A percentile compares a stretch with the other conserved stretches of the same genome.
phyloP scores from a whole-genome alignment of 2,113 vertebrate genomes.

The Diadophis punctatus region DNA sequence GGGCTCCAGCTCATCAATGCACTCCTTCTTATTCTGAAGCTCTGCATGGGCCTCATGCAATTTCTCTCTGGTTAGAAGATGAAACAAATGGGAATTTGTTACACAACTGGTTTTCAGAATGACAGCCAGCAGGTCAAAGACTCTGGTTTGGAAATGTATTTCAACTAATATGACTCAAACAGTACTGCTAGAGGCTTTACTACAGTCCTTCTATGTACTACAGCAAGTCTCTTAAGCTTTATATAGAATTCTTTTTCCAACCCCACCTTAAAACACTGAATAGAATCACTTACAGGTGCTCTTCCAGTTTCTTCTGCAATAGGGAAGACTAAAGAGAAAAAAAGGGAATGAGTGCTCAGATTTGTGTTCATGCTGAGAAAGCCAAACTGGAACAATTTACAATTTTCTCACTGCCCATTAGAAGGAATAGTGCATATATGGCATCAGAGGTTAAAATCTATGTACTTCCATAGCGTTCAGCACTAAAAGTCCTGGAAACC shows the following conservation, averaged over 20 bases:
- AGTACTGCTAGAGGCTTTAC: background rate
- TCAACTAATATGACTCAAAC: background rate
- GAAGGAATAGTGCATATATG: background rate
- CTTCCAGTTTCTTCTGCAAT: conserved; percentile 85
- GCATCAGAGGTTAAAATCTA: background rate
- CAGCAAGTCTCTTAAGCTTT: background rate
- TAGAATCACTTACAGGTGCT: conserved; percentile 83
- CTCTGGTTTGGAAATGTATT: too few species aligned
- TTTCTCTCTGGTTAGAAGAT: conserved; percentile 72
- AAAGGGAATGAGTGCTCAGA: background rate
- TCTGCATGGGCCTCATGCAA: conserved; percentile 85
- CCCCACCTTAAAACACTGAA: background rate
- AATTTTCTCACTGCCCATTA: background rate
- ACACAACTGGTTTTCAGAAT: background rate
- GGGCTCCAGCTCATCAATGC: conserved; percentile 84
- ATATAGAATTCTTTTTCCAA: background rate
- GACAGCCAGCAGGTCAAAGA: background rate
- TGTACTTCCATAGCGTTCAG: background rate
- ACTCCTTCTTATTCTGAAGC: conserved; percentile 85
- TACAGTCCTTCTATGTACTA: background rate
- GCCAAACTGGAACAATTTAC: background rate
- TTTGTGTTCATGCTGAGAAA: background rate
- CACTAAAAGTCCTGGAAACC: background rate
- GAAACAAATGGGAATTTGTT: background rate
- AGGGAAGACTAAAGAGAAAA: conserved; percentile 72